Percentiles rank a stretch among this genome's conserved stretches.
Conservation (phyloP, 2,797 vertebrate species). For the Phalanger gymnotis region DNA sequence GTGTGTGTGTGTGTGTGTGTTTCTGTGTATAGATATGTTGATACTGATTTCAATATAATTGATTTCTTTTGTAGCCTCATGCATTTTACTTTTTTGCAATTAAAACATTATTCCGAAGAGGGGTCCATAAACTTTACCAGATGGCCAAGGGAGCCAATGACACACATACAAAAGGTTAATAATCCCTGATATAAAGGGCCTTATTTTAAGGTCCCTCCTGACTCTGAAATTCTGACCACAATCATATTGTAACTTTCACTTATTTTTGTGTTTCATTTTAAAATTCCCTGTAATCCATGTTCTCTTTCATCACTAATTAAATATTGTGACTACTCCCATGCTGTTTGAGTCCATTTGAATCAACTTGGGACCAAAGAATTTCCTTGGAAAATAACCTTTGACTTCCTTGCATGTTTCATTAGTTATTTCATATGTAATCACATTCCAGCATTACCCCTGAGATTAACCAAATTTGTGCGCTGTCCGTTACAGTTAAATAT, state of each 20-base stretch:
- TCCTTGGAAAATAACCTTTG: slow-evolving; percentile 42
- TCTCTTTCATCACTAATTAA: neutral
- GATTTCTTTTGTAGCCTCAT: neutral
- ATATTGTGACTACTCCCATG: slow-evolving; percentile 7
- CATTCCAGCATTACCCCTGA: neutral
- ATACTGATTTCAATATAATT: neutral
- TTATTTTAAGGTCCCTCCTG: neutral
- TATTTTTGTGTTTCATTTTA: neutral
- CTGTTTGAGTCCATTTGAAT: neutral
- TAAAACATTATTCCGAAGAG: neutral
- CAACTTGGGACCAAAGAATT: slow-evolving; percentile 32
- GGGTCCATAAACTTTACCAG: neutral
- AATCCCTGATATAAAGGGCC: neutral
- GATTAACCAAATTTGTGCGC: neutral
- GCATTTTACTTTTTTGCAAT: neutral
- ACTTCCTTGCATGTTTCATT: neutral
- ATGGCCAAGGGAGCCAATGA: neutral
- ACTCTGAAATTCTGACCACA: neutral
- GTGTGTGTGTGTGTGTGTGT: neutral
- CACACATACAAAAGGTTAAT: neutral
- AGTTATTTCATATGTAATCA: neutral
- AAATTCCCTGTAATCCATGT: neutral
- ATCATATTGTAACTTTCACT: neutral
- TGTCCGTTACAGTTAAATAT: neutral
- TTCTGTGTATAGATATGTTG: neutral